These are phyloP conservation scores for Diarsia rubi DNA, from an alignment of 2,888 invertebrate genomes.

Conservation along the genomic window DNA sequence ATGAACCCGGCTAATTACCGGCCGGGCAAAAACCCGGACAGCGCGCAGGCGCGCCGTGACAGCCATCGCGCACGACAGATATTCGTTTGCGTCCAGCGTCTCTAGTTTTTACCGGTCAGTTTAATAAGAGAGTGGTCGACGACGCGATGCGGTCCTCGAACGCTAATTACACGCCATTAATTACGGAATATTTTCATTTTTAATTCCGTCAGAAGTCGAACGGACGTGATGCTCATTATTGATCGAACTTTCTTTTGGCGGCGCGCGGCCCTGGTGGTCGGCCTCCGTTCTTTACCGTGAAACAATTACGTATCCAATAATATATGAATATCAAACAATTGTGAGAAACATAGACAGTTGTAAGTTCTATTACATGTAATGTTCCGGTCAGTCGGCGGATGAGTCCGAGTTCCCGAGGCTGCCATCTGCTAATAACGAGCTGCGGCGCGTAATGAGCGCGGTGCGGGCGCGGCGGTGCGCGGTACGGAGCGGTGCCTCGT, in stretches of 20 bases:
- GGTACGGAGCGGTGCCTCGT: conserved; percentile 47
- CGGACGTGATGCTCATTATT: conserved; percentile 79
- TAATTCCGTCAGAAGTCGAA: conserved; percentile 73
- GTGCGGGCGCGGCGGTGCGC: conserved; percentile 51
- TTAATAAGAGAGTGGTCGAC: conserved; percentile 78
- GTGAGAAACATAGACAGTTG: conserved; percentile 51
- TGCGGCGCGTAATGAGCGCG: conserved; percentile 73
- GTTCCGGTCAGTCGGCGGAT: conserved; percentile 33
- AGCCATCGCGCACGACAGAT: conserved; percentile 80
- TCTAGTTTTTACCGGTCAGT: conserved; percentile 77
- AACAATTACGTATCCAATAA: conserved; percentile 63
- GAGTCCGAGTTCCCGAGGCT: conserved; percentile 54
- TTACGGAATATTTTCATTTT: conserved; percentile 81
- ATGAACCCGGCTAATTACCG: conserved; percentile 86
- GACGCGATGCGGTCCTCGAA: conserved; percentile 75
- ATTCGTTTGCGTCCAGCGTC: conserved; percentile 79
- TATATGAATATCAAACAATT: conserved; percentile 61
- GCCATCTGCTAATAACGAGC: conserved; percentile 75
- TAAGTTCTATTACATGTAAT: conserved; percentile 35
- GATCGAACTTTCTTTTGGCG: conserved; percentile 77
- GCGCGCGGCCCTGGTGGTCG: conserved; percentile 63
- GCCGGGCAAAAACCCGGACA: conserved; percentile 82
- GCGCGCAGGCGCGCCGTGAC: conserved; percentile 80
- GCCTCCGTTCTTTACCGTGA: conserved; percentile 56
- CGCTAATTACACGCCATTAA: conserved; percentile 84